Evolutionary conservation across 1,140 invertebrate genomes (phyloP), one percentile per base, ranked within the genome.

Genomic region (Dolichoris vasculosae): DNA sequence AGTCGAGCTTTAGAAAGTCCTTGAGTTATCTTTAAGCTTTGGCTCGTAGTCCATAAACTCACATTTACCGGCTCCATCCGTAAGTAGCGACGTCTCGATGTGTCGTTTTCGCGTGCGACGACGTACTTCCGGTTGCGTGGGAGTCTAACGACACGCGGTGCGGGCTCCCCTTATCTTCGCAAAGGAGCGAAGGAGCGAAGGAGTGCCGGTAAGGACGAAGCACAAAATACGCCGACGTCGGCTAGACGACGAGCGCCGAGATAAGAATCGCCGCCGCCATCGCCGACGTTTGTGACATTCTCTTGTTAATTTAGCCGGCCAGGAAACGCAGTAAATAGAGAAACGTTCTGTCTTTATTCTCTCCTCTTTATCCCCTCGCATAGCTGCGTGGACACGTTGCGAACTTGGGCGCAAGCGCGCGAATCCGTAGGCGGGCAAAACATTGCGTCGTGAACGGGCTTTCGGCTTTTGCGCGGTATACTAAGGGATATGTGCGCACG

Each of bases 81-180:
- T 51, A 51, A 17, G 7, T 2, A 51, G 48, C 15, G 15, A 17
- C 11, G 38, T 43, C 38, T 15, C 17, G 79, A 13, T 35, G 38
- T 86, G 84, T 35, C 87, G 88, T 91, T 91, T 90, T 92, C 90
- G 92, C 92, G 91, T 93, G 92, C 91, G 90, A 92, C 89, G 90
- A 91, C 90, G 89, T 91, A 92, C 91, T 91, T 92, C 91, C 91
- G 89, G 89, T 88, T 89, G 88, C 78, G 86, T 87, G 88, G 88
- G 91, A 92, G 91, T 92, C 91, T 93, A 92, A 93, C 91, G 92
- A 84, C 73, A 17, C 35, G 35, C 23, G 67, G 82, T n/a, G n/a
- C 82, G 20, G 69, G 43, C 83, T 67, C 48, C 32, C 64, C 46
- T 83, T 59, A 38, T 43, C 81, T 40, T 17, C 64, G 35, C 7